These are phyloP conservation scores for Amblyraja radiata DNA, from an alignment of 2,797 vertebrate species.

Conservation along the genomic window DNA sequence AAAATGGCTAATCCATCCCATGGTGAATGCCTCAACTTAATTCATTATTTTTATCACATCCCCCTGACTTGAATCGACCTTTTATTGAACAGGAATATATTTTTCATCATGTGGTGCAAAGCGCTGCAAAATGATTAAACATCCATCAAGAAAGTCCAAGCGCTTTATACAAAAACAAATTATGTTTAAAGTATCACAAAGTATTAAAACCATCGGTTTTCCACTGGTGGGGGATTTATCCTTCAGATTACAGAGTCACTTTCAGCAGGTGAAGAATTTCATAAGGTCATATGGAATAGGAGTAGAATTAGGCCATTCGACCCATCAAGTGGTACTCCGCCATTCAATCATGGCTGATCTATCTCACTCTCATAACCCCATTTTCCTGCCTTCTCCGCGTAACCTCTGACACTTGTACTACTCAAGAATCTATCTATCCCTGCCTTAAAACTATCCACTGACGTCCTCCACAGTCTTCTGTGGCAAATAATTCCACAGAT, in stretches of 20 bases:
- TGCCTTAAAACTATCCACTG: no score
- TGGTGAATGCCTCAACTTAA: not conserved
- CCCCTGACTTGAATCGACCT: not conserved
- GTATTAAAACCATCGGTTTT: not conserved
- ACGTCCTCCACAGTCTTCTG: no score
- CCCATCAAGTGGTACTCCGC: no score
- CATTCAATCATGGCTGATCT: no score
- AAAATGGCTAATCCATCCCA: not conserved
- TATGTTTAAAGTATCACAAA: not conserved
- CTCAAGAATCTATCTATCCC: no score
- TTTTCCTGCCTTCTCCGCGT: no score
- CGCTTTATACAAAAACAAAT: not conserved
- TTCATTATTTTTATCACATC: not conserved
- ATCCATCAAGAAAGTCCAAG: not conserved
- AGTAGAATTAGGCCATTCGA: no score
- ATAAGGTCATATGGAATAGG: no score
- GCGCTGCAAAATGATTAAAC: not conserved
- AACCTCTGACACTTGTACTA: no score
- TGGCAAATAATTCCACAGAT: no score
- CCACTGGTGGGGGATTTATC: not conserved
- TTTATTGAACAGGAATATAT: no score
- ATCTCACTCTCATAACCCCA: no score
- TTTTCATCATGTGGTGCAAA: not conserved
- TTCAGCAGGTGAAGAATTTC: not conserved
- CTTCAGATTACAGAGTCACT: not conserved